Conservation (phyloP, 1,140 invertebrate genomes). For the Alviniconcha marisindica region DNA sequence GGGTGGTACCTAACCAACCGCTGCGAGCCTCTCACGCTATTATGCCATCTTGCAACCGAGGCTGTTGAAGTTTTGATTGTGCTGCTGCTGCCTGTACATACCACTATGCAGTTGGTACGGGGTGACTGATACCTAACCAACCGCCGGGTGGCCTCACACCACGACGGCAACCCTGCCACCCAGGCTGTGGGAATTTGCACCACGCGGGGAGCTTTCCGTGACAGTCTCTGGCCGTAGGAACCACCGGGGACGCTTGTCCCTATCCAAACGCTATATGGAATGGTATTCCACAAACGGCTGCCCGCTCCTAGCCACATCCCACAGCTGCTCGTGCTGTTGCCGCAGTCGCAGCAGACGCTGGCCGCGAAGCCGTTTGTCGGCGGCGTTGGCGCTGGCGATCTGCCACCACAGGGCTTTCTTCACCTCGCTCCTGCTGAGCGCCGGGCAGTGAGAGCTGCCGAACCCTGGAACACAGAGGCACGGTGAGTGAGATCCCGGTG, state of each 20-base stretch:
- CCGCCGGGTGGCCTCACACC: not conserved
- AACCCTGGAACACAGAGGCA: slow-evolving; percentile 33
- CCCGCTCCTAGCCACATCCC: not conserved
- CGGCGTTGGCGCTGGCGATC: slow-evolving; percentile 36
- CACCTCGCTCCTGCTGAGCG: slow-evolving; percentile 18
- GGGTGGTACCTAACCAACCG: no score
- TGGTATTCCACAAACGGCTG: no score
- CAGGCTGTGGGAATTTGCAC: not conserved
- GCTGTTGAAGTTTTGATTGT: no score
- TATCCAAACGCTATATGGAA: no score
- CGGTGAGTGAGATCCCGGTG: slow-evolving; percentile 7
- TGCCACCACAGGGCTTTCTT: slow-evolving; percentile 38
- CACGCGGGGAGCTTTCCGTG: no score
- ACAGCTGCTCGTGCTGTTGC: not conserved
- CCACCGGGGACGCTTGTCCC: no score
- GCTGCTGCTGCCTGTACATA: no score
- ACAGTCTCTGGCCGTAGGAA: no score
- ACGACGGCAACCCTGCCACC: not conserved
- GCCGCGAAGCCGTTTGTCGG: not conserved
- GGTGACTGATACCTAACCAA: no score
- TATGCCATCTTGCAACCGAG: no score
- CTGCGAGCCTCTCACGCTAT: no score
- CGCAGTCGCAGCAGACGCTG: not conserved
- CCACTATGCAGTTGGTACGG: no score
- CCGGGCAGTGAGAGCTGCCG: not conserved